Conservation (phyloP, 2,113 vertebrate species). For the Myrmecophaga tridactyla region DNA sequence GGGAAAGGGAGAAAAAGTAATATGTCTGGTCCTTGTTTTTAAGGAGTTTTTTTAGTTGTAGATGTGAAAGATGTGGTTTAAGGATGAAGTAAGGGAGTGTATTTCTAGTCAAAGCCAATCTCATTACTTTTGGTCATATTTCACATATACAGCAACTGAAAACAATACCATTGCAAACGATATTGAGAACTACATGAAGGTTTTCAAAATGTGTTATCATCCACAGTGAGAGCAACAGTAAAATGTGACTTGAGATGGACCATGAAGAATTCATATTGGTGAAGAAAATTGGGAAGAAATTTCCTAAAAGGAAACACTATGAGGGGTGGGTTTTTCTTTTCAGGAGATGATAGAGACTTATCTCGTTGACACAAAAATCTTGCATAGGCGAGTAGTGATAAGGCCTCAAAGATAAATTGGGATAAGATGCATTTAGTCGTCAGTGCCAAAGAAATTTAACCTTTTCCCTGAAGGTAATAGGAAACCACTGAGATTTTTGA, state of each 20-base stretch:
- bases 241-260: not conserved
- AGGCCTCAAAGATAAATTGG: not conserved
- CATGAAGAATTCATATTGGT: not conserved
- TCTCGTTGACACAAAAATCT: not conserved
- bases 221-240: not conserved
- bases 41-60: not conserved
- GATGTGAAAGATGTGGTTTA: not conserved
- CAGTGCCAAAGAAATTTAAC: not conserved
- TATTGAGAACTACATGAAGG: not conserved
- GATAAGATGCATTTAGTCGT: not conserved
- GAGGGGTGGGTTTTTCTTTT: not conserved
- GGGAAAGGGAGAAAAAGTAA: not conserved
- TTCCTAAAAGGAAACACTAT: slow-evolving; percentile 23
- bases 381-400: not conserved
- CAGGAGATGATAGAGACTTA: not conserved
- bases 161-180: not conserved
- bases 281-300: not conserved
- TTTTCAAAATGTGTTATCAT: slow-evolving; percentile 16
- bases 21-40: not conserved
- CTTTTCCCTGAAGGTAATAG: not conserved
- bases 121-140: not conserved
- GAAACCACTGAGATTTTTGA: slow-evolving; percentile 4
- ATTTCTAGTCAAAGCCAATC: not conserved
- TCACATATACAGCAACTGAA: not conserved
- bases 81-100: not conserved